Evolutionary conservation across 2,797 vertebrate species (phyloP), one percentile per base, ranked within the genome.

Genomic region (Oreortyx pictus): DNA sequence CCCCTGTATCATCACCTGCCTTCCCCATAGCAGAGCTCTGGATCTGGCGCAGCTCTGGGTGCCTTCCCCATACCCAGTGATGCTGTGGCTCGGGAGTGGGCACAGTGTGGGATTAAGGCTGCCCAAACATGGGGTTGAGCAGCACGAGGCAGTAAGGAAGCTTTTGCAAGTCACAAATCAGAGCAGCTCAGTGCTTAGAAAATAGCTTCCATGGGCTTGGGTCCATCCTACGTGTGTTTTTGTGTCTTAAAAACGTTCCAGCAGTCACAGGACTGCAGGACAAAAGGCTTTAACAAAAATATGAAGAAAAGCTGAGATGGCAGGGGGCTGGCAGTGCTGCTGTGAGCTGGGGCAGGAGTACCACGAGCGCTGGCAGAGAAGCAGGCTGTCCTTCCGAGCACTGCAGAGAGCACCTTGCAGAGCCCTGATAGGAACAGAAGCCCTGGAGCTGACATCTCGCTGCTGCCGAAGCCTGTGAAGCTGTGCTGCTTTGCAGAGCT

Each of bases 71-170:
- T 10, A 3, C 17, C 56, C 27, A 62, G 56, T 54, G 60, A 35
- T 54, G 43, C 24, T 50, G 33, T 54, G 0, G 0, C 18, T 4
- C 1, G 3, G 47, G 52, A 24, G 46, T 31, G 7, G 6, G 35
- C 13, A 11, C 2, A 1, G 0, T 8, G 16, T 3, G 5, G 54
- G 57, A 35, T 18, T 0, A 0, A 59, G 16, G 23, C 23, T 56
- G 27, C 31, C 74, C 15, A 0, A 29, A 57, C 71, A 49, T 73
- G 59, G 62, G 19, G 27, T 27, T 57, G 50, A 46, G 47, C 70
- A 75, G 39, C 37, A 49, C 56, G 37, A 72, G 22, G 15, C 8
- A 41, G 18, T 19, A 3, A 0, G 22, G 70, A 39, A 39, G 35
- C 27, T 31, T 57, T 33, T 7, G 4, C 20, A 29, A 31, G 73